Evolutionary conservation across 1,140 invertebrate species (phyloP).

Genomic region (Fopius arisanus): DNA sequence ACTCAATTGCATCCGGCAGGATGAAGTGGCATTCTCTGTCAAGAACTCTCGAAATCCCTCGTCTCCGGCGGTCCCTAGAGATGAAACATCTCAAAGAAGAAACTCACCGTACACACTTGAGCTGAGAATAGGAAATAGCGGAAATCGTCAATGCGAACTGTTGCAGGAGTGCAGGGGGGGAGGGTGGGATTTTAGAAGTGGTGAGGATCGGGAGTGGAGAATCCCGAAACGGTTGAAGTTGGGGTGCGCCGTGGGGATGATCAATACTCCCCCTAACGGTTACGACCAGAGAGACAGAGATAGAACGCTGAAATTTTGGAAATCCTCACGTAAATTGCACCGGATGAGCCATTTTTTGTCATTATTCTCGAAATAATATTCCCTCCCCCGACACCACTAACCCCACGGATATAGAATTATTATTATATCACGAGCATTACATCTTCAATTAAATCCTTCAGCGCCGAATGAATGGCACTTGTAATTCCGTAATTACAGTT

Average conservation of each 20-base stretch:
- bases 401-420: too few relatives aligned
- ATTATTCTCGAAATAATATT: constrained; percentile 25
- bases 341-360: not conserved
- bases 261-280: constrained; percentile 1
- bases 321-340: not conserved
- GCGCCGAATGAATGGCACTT: too few relatives aligned
- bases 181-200: not conserved
- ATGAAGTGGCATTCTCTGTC: not conserved
- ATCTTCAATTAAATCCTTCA: too few relatives aligned
- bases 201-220: not conserved
- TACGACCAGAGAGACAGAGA: not conserved
- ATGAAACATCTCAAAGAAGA: not conserved
- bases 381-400: not conserved
- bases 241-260: not conserved
- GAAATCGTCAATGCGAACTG: not conserved
- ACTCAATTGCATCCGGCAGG: not conserved
- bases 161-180: not conserved
- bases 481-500: too few relatives aligned
- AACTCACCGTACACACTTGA: not conserved
- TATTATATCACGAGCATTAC: too few relatives aligned
- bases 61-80: too few relatives aligned
- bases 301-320: not conserved
- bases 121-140: not conserved
- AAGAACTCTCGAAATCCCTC: not conserved
- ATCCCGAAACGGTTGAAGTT: constrained; percentile 1